These are phyloP conservation scores for Drosophila cardini DNA, from an alignment of 1,140 invertebrate species.

Conservation along the genomic window DNA sequence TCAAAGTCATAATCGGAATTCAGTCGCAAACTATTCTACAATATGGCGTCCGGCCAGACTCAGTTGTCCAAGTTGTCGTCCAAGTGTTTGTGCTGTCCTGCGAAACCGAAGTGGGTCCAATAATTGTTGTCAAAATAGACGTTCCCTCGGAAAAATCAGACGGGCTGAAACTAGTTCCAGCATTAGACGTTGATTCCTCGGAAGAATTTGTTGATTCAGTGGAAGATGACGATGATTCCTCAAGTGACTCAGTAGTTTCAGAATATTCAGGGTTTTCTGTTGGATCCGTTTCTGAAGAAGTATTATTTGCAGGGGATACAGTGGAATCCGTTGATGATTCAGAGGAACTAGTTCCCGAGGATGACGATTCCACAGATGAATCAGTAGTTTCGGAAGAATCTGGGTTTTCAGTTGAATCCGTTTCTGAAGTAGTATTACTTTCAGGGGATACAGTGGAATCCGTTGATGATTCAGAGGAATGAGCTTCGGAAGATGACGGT, in stretches of 20 bases:
- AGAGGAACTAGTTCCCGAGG: background rate
- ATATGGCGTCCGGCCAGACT: background rate
- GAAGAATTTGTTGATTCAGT: background rate
- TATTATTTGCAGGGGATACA: too few species aligned
- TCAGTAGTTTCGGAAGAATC: background rate
- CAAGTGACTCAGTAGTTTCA: background rate
- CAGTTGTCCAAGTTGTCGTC: constrained; percentile 5
- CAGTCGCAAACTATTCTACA: constrained; percentile 31
- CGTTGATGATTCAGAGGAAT: background rate
- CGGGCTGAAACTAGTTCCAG: background rate
- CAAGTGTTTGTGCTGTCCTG: constrained; percentile 2
- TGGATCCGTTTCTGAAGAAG: background rate
- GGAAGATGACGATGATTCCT: background rate
- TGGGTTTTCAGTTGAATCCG: too few species aligned
- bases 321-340: background rate
- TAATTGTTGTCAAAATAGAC: constrained; percentile 13
- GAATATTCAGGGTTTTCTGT: background rate
- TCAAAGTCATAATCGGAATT: constrained; percentile 13
- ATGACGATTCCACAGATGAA: background rate
- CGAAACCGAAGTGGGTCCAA: background rate
- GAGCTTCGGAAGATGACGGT: too few species aligned
- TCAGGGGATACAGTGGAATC: too few species aligned
- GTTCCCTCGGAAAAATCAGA: background rate
- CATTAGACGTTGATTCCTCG: background rate
- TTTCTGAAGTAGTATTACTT: too few species aligned